A percentile compares a stretch with the other conserved stretches of the same genome.
Evolutionary conservation across 2,113 vertebrate species (phyloP).

Genomic region (Aplodontia rufa): DNA sequence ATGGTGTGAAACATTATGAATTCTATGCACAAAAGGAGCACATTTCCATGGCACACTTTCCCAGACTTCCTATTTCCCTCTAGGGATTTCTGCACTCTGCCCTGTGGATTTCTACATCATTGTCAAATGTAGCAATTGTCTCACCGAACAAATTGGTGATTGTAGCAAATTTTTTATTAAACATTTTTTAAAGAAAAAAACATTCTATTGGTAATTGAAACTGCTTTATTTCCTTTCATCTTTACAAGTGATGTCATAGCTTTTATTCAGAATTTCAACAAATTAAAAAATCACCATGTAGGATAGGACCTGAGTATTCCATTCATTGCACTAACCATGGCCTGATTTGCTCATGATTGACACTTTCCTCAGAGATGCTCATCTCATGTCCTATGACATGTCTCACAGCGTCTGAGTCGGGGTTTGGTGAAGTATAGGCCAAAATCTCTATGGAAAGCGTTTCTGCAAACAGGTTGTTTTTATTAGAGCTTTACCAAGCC

Average conservation of each 20-base stretch:
- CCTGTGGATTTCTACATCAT: background rate
- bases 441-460: background rate
- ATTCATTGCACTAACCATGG: background rate
- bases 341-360: too few species aligned
- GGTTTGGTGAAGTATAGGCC: background rate
- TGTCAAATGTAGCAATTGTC: background rate
- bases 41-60: background rate
- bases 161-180: background rate
- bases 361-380: background rate
- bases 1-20: constrained; percentile 14
- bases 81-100: background rate
- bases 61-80: constrained; percentile 1
- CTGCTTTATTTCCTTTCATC: background rate
- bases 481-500: background rate
- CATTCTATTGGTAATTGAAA: background rate
- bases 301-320: background rate
- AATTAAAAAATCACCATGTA: background rate
- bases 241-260: background rate
- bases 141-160: background rate
- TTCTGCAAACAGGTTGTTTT: background rate
- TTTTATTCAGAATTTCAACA: constrained; percentile 39
- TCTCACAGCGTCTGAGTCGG: background rate
- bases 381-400: background rate
- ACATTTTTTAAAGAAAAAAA: constrained; percentile 2
- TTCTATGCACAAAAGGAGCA: background rate